A percentile compares a stretch with the other conserved stretches of the same genome.
Evolutionary conservation across 1,140 invertebrate species (phyloP).

Genomic region (Bradysia coprophila): DNA sequence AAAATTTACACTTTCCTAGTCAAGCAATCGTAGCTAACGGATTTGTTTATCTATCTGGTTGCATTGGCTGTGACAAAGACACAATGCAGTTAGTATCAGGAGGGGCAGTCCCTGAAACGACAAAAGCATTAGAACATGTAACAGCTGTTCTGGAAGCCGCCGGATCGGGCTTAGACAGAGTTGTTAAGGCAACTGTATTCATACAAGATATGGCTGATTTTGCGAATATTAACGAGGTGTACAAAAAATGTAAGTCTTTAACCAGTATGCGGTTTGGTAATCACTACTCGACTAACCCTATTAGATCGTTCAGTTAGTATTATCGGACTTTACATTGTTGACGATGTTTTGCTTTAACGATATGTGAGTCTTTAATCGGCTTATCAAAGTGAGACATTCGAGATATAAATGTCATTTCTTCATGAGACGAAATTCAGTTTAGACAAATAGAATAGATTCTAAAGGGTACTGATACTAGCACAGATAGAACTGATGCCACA

Average conservation of each 20-base stretch:
- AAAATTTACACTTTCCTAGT: too few relatives aligned
- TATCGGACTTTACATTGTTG: too few relatives aligned
- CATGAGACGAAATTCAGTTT: too few relatives aligned
- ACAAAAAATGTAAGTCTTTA: constrained; percentile 58
- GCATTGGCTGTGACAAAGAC: constrained; percentile 54
- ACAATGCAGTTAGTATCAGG: constrained; percentile 52
- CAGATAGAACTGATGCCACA: too few relatives aligned
- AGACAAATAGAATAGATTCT: too few relatives aligned
- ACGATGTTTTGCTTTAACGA: too few relatives aligned
- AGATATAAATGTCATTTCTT: too few relatives aligned
- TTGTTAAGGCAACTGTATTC: constrained; percentile 74
- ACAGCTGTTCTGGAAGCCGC: constrained; percentile 53
- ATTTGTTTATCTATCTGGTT: constrained; percentile 73
- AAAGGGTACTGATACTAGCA: too few relatives aligned
- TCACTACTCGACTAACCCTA: too few relatives aligned
- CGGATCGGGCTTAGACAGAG: constrained; percentile 48
- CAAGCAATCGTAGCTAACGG: constrained; percentile 65
- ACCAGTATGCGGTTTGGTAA: background rate
- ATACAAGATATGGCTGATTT: constrained; percentile 68
- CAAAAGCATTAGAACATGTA: constrained; percentile 60
- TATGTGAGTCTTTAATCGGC: too few relatives aligned
- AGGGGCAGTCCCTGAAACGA: constrained; percentile 48
- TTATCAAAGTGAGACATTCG: too few relatives aligned
- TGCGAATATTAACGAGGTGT: constrained; percentile 62
- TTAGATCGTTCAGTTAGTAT: too few relatives aligned